phyloP scores from a whole-genome alignment of 2,888 invertebrate species.

The Lochmaea crataegi region DNA sequence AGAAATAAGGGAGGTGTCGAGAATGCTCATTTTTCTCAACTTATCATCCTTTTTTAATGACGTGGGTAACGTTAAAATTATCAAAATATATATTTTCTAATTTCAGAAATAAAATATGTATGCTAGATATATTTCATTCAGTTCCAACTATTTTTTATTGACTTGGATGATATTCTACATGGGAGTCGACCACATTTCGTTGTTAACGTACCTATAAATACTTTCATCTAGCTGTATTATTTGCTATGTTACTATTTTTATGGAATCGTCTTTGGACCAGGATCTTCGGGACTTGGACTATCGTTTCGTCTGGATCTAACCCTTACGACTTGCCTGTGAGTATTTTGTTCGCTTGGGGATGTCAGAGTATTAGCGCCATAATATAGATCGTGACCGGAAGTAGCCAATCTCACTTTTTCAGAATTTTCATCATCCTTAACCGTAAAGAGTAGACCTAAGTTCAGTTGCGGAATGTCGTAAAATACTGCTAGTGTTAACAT shows the following conservation, averaged over 20 bases:
- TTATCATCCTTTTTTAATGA: no score
- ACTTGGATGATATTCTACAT: neutral
- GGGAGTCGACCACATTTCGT: neutral
- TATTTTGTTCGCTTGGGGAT: conserved; percentile 67
- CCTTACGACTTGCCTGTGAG: conserved; percentile 68
- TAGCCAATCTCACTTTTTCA: conserved; percentile 76
- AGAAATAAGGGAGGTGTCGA: no score
- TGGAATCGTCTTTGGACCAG: conserved; percentile 64
- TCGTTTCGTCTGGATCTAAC: conserved; percentile 73
- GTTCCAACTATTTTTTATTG: no score
- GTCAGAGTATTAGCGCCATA: conserved; percentile 63
- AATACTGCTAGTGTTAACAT: conserved; percentile 87
- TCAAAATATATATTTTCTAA: no score
- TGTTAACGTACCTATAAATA: neutral
- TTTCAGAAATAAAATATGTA: no score
- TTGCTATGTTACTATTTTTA: conserved; percentile 18
- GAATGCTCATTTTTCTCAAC: no score
- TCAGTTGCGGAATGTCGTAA: conserved; percentile 90
- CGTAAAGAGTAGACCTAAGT: conserved; percentile 83
- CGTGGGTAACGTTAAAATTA: no score
- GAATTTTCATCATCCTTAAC: conserved; percentile 66
- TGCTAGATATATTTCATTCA: no score
- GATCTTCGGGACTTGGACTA: conserved; percentile 79
- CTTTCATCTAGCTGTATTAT: neutral
- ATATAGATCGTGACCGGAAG: conserved; percentile 67